Percentiles rank a stretch among this genome's conserved stretches.
These are phyloP conservation scores for Tinamus guttatus DNA, from an alignment of 2,113 vertebrate genomes.

Conservation along the genomic window DNA sequence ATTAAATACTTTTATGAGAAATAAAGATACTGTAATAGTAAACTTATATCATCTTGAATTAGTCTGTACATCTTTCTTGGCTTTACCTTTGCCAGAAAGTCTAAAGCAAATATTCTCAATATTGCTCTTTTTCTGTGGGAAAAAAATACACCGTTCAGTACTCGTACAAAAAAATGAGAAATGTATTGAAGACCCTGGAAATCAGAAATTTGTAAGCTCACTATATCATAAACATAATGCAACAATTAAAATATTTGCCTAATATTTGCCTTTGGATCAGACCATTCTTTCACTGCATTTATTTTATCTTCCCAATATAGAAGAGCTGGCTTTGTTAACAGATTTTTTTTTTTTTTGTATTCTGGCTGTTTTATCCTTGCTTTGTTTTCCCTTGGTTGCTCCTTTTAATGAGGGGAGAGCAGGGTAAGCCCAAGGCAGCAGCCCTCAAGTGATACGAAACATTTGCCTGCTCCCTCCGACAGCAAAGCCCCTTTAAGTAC, in stretches of 20 bases:
- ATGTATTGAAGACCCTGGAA: neutral
- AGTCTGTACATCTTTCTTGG: neutral
- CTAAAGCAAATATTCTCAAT: neutral
- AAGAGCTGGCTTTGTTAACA: neutral
- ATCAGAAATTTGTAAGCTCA: neutral
- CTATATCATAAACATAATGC: neutral
- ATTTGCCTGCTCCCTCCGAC: conserved; percentile 8
- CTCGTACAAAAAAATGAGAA: neutral
- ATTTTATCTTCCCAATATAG: neutral
- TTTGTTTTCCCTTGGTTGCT: neutral
- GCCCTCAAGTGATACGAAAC: conserved; percentile 22
- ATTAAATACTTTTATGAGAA: neutral
- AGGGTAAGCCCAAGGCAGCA: neutral
- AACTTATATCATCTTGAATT: neutral
- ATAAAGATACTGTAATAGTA: neutral
- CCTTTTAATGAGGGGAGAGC: neutral
- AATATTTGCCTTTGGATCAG: neutral
- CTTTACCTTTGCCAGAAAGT: neutral
- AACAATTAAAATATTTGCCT: neutral
- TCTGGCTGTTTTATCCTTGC: neutral
- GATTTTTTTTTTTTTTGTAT: neutral
- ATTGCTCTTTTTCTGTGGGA: neutral
- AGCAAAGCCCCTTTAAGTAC: conserved; percentile 38
- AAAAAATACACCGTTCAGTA: neutral
- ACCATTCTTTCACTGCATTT: neutral